Evolutionary conservation across 2,888 invertebrate genomes (phyloP).

Genomic region (Tetramorium bicarinatum): DNA sequence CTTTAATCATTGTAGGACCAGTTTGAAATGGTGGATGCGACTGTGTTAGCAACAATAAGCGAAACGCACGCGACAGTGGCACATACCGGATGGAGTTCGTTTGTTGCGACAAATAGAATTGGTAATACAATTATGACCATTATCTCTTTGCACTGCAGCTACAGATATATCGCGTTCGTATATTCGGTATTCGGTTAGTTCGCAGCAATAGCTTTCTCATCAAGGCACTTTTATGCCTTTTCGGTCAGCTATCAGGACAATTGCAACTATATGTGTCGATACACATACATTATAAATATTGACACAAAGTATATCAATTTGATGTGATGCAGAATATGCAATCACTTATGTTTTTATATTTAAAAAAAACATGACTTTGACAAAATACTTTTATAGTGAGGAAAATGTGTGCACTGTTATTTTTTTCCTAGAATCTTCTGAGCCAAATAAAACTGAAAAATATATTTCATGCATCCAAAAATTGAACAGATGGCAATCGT

Average conservation of each 20-base stretch:
- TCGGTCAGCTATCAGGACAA: not conserved
- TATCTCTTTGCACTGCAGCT: conserved; percentile 73
- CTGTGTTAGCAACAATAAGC: conserved; percentile 75
- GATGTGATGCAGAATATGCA: not conserved
- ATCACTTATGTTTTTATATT: not conserved
- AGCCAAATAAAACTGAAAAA: conserved; percentile 40
- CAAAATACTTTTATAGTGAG: not conserved
- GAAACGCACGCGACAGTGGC: conserved; percentile 70
- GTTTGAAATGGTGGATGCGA: conserved; percentile 63
- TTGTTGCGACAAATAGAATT: conserved; percentile 79
- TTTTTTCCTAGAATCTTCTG: conserved; percentile 22
- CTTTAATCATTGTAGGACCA: conserved; percentile 66
- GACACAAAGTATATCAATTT: not conserved
- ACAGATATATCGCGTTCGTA: conserved; percentile 54
- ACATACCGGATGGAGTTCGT: conserved; percentile 75
- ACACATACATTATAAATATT: not conserved
- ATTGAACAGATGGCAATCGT: conserved; percentile 41
- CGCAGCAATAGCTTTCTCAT: conserved; percentile 56
- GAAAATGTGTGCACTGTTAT: conserved; percentile 5
- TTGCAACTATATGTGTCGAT: not conserved
- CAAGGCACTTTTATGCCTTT: conserved; percentile 40
- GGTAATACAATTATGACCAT: conserved; percentile 79
- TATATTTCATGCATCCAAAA: conserved; percentile 36
- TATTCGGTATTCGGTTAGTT: conserved; percentile 58
- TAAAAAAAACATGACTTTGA: not conserved